Conservation (phyloP, 2,113 vertebrate species). For the Ophiodon elongatus region DNA sequence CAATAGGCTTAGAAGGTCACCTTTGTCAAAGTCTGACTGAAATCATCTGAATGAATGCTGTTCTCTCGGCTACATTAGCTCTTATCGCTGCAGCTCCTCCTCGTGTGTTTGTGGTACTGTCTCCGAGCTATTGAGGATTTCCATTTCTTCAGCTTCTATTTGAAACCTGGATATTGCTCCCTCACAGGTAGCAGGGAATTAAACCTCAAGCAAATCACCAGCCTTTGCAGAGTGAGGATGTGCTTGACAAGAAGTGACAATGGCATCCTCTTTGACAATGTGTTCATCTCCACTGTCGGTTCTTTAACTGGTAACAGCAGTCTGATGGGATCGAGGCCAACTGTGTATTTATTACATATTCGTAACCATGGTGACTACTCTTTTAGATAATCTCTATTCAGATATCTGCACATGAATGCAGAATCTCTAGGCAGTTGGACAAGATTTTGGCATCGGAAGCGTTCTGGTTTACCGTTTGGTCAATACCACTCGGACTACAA, state of each 20-base stretch:
- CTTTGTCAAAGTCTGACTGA: neutral
- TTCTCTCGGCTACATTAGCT: constrained; percentile 8
- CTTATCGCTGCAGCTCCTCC: neutral
- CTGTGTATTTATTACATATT: neutral
- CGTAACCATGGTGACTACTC: no score
- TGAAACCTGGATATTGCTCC: constrained; percentile 19
- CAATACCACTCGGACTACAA: no score
- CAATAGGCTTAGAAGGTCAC: neutral
- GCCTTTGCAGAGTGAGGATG: constrained; percentile 6
- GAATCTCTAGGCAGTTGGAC: no score
- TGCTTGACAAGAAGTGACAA: neutral
- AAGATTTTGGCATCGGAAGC: no score
- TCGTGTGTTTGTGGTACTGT: neutral
- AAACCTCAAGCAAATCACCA: constrained; percentile 6
- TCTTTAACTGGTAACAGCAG: neutral
- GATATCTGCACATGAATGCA: no score
- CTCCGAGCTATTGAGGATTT: constrained; percentile 8
- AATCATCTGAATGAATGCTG: neutral
- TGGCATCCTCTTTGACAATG: constrained; percentile 7
- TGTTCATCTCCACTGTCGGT: constrained; percentile 9
- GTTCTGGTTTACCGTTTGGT: no score
- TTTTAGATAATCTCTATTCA: no score
- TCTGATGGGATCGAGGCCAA: neutral
- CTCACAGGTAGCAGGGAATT: constrained; percentile 1
- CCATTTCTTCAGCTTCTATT: constrained; percentile 8